Percentiles rank a stretch among this genome's conserved stretches.
phyloP scores from a whole-genome alignment of 2,113 vertebrate species.

The Egretta garzetta region DNA sequence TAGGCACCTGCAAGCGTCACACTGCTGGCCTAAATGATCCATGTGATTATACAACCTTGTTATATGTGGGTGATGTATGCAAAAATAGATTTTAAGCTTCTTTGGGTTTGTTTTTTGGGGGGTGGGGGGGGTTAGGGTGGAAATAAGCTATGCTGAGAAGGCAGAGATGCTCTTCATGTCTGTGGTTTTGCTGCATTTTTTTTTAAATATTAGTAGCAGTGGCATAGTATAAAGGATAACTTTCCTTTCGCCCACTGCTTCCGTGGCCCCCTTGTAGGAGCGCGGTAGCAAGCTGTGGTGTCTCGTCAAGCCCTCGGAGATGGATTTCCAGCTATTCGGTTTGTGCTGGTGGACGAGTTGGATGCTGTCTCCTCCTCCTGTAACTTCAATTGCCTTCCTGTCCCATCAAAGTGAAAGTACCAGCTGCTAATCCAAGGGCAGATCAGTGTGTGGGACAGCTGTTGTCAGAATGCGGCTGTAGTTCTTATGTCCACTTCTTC shows the following conservation, averaged over 20 bases:
- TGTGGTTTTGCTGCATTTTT: neutral
- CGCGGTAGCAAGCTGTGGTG: neutral
- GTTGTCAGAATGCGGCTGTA: neutral
- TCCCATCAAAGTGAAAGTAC: neutral
- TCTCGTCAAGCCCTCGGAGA: neutral
- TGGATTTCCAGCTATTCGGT: neutral
- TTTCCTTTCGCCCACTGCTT: neutral
- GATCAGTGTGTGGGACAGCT: neutral
- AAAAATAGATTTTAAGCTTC: neutral
- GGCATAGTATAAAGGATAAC: neutral
- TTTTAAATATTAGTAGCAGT: neutral
- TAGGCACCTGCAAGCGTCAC: neutral
- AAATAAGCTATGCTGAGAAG: neutral
- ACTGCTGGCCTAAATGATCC: neutral
- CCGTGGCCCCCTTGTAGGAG: neutral
- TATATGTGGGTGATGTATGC: neutral
- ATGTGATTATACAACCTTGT: neutral
- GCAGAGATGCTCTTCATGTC: accelerated
- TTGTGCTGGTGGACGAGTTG: neutral
- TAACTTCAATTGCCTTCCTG: neutral
- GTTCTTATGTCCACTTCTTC: neutral
- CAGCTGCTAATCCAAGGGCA: neutral
- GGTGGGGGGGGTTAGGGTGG: neutral
- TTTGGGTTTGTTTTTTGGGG: neutral
- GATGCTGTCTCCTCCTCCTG: neutral